Conservation (phyloP, 2,888 invertebrate genomes). For the Ormia ochracea region DNA sequence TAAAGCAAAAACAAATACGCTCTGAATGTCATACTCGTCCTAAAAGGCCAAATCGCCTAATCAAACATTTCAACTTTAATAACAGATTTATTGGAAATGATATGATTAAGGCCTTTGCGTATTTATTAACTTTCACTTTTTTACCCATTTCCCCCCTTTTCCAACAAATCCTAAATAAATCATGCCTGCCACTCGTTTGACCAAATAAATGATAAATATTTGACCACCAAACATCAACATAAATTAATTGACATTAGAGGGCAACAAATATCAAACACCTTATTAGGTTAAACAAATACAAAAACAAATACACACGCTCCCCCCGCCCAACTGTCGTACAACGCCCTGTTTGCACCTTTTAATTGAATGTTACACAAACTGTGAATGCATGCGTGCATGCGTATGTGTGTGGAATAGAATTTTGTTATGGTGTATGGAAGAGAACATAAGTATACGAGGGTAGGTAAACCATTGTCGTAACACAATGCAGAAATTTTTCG, state of each 20-base stretch:
- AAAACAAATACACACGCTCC: background rate
- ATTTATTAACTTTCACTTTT: background rate
- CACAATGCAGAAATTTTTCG: too few species aligned
- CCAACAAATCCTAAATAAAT: background rate
- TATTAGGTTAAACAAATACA: conserved; percentile 43
- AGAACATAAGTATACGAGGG: background rate
- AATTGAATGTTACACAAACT: conserved; percentile 28
- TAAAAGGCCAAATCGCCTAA: background rate
- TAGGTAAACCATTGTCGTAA: background rate
- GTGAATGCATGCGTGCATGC: background rate
- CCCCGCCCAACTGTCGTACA: background rate
- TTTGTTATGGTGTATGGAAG: background rate
- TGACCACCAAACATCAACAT: conserved; percentile 51
- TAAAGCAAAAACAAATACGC: background rate
- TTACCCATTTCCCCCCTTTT: too few species aligned
- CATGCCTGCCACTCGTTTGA: background rate
- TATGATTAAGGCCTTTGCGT: background rate
- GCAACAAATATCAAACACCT: conserved; percentile 51
- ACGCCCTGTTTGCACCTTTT: conserved; percentile 5
- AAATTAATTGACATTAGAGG: conserved; percentile 58
- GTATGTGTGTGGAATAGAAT: background rate
- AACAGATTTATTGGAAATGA: background rate
- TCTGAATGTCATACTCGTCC: background rate
- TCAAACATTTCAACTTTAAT: background rate
- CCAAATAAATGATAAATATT: conserved; percentile 46